phyloP scores from a whole-genome alignment of 2,888 invertebrate species.

The Acrocyrtus sp. region DNA sequence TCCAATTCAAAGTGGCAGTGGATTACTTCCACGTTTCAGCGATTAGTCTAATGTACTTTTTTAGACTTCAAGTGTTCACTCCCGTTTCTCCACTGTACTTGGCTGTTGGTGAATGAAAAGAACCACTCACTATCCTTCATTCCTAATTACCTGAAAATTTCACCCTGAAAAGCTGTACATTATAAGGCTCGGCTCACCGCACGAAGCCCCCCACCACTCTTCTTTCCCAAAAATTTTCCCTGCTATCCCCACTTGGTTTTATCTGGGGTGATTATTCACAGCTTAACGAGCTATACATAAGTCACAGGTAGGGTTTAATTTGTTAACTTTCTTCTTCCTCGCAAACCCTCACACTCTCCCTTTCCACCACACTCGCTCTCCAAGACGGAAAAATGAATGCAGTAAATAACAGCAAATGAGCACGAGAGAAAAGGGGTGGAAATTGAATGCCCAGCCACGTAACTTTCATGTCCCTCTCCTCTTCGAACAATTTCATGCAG shows the following conservation, averaged over 20 bases:
- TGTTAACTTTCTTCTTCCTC: conserved; percentile 27
- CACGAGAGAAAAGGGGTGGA: background rate
- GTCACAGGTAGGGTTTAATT: conserved; percentile 45
- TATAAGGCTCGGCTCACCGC: too few species aligned
- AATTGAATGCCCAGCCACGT: background rate
- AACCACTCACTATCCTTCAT: too few species aligned
- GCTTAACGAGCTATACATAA: conserved; percentile 42
- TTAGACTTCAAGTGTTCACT: too few species aligned
- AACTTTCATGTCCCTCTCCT: background rate
- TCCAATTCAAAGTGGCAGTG: too few species aligned
- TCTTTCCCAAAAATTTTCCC: too few species aligned
- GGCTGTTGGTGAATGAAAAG: too few species aligned
- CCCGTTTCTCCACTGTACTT: too few species aligned
- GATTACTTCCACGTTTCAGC: too few species aligned
- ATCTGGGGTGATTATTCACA: conserved; percentile 41
- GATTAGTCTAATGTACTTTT: too few species aligned
- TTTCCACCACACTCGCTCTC: background rate
- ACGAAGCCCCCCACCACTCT: too few species aligned
- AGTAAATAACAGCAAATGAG: too few species aligned
- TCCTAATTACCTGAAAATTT: conserved; percentile 41
- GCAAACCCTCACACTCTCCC: too few species aligned
- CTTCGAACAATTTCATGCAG: background rate
- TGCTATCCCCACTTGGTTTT: conserved; percentile 14
- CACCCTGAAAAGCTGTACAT: conserved; percentile 23
- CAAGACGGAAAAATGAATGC: conserved; percentile 1